Evolutionary conservation across 2,888 invertebrate genomes (phyloP).

Genomic region (Sinodicranocentrus sp.): DNA sequence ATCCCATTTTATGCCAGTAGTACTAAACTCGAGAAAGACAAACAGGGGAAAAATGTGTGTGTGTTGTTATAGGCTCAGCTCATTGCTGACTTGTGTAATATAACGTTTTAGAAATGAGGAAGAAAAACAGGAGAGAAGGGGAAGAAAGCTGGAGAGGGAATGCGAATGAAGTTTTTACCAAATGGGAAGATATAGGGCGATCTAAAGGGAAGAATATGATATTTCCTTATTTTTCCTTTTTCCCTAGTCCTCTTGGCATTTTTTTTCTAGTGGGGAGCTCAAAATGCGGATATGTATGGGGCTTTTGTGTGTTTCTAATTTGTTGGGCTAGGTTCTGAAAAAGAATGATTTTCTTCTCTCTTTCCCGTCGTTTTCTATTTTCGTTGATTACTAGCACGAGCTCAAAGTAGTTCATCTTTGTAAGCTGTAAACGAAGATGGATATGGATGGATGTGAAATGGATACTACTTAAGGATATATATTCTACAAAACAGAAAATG

Average conservation of each 20-base stretch:
- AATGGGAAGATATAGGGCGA: not conserved
- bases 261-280: not conserved
- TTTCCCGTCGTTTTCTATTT: slow-evolving; percentile 7
- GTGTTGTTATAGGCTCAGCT: slow-evolving; percentile 16
- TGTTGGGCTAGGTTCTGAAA: slow-evolving; percentile 62
- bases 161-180: not conserved
- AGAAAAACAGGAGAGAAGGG: slow-evolving; percentile 23
- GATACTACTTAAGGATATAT: slow-evolving; percentile 17
- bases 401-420: slow-evolving; percentile 38
- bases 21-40: slow-evolving; percentile 32
- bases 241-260: not conserved
- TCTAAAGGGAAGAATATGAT: slow-evolving; percentile 46
- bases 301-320: slow-evolving; percentile 48
- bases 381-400: slow-evolving; percentile 59
- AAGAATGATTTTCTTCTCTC: not conserved
- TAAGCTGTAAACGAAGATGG: slow-evolving; percentile 44
- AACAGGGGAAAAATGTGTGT: slow-evolving; percentile 35
- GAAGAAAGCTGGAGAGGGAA: slow-evolving; percentile 12
- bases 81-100: slow-evolving; percentile 1
- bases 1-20: slow-evolving; percentile 31
- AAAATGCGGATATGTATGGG: not conserved
- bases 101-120: slow-evolving; percentile 45
- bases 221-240: slow-evolving; percentile 50
- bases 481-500: not conserved
- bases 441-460: slow-evolving; percentile 56